Conservation (phyloP, 1,140 invertebrate species). For the Thaumatotibia leucotreta region DNA sequence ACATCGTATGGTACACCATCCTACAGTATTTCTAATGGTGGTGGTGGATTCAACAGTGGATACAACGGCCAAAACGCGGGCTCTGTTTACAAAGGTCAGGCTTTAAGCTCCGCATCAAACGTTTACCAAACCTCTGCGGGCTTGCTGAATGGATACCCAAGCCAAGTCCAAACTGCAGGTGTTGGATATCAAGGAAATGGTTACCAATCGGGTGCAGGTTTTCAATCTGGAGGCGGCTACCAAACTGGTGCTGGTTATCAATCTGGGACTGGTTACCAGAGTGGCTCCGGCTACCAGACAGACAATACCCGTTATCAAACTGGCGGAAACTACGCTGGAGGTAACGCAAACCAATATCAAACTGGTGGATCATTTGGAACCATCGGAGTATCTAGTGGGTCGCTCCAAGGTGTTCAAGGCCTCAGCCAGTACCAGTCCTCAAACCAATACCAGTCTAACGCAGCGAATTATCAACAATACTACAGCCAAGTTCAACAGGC, state of each 20-base stretch:
- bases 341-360: conserved; percentile 13
- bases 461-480: conserved; percentile 43
- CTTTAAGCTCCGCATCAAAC: neutral
- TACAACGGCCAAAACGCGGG: conserved; percentile 10
- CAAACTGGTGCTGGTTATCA: conserved; percentile 3
- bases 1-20: conserved; percentile 48
- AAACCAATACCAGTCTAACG: conserved; percentile 39
- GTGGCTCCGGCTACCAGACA: neutral
- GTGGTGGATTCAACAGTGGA: conserved; percentile 26
- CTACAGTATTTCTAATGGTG: conserved; percentile 29
- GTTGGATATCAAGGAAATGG: conserved; percentile 12
- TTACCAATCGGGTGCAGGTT: neutral
- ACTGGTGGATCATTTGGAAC: conserved; percentile 1
- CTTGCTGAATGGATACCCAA: neutral
- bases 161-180: neutral
- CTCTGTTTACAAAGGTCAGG: neutral
- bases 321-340: conserved; percentile 10
- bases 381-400: neutral
- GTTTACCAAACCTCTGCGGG: neutral
- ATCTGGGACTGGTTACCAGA: neutral
- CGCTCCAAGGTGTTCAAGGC: conserved; percentile 15
- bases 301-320: neutral
- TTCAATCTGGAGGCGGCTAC: neutral
- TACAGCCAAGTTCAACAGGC: conserved; percentile 44
- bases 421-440: conserved; percentile 39